Conservation (phyloP, 2,113 vertebrate species). For the Cryptomyrus ogoouensis region DNA sequence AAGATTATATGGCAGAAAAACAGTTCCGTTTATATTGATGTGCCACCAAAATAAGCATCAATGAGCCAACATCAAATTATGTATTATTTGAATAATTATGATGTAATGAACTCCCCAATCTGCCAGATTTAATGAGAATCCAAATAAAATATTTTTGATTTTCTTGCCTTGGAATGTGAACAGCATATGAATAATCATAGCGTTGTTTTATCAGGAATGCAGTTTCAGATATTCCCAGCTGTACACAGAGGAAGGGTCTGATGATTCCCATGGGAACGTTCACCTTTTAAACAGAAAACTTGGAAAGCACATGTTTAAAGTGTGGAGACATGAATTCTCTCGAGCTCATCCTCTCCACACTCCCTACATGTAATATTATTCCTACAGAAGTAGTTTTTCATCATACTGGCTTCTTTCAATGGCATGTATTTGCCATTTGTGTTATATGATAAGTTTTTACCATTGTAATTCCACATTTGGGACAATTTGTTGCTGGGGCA, state of each 20-base stretch:
- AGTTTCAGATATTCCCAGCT: background rate
- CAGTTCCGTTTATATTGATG: background rate
- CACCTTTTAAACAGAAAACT: background rate
- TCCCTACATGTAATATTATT: background rate
- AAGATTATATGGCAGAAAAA: background rate
- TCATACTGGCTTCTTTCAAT: background rate
- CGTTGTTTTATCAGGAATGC: background rate
- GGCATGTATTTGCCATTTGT: background rate
- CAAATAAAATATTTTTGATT: background rate
- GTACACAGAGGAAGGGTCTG: background rate
- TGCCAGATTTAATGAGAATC: background rate
- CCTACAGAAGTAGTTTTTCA: background rate
- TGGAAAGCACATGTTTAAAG: background rate
- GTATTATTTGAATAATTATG: background rate
- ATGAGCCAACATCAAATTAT: background rate
- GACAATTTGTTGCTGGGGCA: background rate
- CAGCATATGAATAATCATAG: background rate
- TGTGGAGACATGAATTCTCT: background rate
- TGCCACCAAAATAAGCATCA: background rate
- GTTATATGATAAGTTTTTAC: background rate
- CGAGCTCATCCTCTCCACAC: background rate
- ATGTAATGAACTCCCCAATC: background rate
- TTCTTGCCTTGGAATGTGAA: background rate
- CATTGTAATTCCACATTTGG: background rate
- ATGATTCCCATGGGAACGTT: background rate